Base-by-base conservation (phyloP, 2,113 vertebrate genomes). In the Periophthalmus modestus region DNA sequence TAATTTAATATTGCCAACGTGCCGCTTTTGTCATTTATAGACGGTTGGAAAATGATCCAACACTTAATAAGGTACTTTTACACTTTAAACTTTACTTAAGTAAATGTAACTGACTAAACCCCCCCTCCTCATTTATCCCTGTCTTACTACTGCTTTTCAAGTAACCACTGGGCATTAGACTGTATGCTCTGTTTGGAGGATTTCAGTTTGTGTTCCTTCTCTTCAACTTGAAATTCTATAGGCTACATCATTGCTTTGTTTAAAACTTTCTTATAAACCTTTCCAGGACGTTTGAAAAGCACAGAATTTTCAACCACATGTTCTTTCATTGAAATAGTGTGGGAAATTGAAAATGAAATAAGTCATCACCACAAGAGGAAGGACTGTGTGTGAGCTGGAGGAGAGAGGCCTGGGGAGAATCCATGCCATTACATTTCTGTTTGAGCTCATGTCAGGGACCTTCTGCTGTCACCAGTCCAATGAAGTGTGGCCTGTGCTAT, bases 401-500 rank as follows among this genome's bases (percentile, higher is more conserved):
- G 69, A 7, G 55, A 81, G 71, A 82, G 52, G 87, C 87, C 86
- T 34, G 73, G 33, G 84, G 85, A 81, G 70, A 78, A 72, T 84
- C 70, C 76, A 71, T 83, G 86, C 80, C 87, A 82, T 82, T 83
- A 81, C 79, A 76, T 86, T 84, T 89, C 74, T 84, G 59, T 82
- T 88, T 87, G 85, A 89, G 86, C 84, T 86, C 69, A 69, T 86
- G 86, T 87, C 84, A 87, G 84, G 74, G 81, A 87, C 79, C 83
- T 80, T 87, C 82, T 88, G 88, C 82, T 85, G 80, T 83, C 81
- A 77, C 86, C 83, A 82, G 85, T 66, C 78, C 87, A 85, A 87
- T 78, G 79, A 88, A 89, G 85, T 84, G 85, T 79, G 82, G 75
- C 89, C 88, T 88, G 87, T 88, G 77, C 88, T 83, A 82, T 78